Evolutionary conservation across 2,797 vertebrate species (phyloP).

Genomic region (Myripristis murdjan): DNA sequence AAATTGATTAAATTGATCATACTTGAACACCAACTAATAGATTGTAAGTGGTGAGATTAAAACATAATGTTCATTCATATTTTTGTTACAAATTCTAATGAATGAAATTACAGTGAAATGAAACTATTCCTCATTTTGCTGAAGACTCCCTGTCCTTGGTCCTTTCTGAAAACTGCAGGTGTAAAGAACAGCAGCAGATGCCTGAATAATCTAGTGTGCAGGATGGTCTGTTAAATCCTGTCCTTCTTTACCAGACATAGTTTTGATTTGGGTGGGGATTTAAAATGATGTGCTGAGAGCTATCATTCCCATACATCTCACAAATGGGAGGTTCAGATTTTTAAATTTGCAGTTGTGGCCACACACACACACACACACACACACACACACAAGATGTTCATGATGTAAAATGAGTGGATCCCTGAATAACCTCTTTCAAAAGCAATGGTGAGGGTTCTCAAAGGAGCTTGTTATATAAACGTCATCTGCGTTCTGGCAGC

Average conservation of each 20-base stretch:
- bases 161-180: too few species aligned
- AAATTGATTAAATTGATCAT: too few species aligned
- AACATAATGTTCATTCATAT: too few species aligned
- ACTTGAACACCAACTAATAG: too few species aligned
- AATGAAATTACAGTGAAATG: too few species aligned
- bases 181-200: constrained; percentile 15
- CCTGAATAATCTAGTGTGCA: background rate
- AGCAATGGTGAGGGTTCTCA: constrained; percentile 43
- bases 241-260: constrained; percentile 17
- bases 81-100: too few species aligned
- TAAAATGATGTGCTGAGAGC: constrained; percentile 15
- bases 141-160: too few species aligned
- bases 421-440: constrained; percentile 69
- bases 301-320: constrained; percentile 1
- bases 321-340: constrained; percentile 44
- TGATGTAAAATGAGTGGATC: constrained; percentile 51
- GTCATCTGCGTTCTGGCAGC: constrained; percentile 45
- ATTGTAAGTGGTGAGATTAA: too few species aligned
- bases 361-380: background rate
- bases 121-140: too few species aligned
- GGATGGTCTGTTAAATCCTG: background rate
- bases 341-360: constrained; percentile 52
- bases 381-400: constrained; percentile 35
- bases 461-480: constrained; percentile 65
- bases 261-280: constrained; percentile 16